Conservation (phyloP, 1,140 invertebrate species). For the Fopius arisanus region DNA sequence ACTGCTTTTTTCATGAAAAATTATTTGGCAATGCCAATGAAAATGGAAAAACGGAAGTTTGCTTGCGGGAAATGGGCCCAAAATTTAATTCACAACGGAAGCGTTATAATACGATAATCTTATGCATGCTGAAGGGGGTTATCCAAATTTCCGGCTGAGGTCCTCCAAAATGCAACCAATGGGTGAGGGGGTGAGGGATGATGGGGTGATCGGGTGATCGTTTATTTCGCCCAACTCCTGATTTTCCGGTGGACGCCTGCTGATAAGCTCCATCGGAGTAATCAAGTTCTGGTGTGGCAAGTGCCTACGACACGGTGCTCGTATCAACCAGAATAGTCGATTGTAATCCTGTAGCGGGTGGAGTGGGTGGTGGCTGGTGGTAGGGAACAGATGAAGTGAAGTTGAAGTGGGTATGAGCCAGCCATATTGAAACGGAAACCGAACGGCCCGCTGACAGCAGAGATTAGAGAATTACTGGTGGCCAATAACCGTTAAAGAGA, state of each 20-base stretch:
- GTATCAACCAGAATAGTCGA: slow-evolving; percentile 33
- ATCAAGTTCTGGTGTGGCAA: slow-evolving; percentile 49
- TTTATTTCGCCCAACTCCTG: slow-evolving; percentile 19
- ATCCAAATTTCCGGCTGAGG: slow-evolving; percentile 27
- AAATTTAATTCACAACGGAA: background rate
- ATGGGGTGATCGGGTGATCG: background rate
- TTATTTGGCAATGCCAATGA: no score
- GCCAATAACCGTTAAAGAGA: slow-evolving; percentile 63
- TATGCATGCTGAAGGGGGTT: background rate
- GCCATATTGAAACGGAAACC: slow-evolving; percentile 59
- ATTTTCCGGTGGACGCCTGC: slow-evolving; percentile 33
- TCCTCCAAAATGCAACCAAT: background rate
- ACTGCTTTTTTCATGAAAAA: no score
- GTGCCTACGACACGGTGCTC: slow-evolving; percentile 41
- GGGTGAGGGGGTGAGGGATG: no score
- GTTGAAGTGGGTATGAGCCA: background rate
- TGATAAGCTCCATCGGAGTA: slow-evolving; percentile 49
- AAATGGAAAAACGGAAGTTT: background rate
- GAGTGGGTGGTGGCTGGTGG: background rate
- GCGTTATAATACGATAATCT: slow-evolving; percentile 1
- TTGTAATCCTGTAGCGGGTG: slow-evolving; percentile 43
- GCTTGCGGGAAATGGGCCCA: background rate
- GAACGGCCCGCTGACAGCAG: slow-evolving; percentile 56
- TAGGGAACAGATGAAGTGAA: background rate
- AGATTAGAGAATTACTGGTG: slow-evolving; percentile 61